Conservation (phyloP, 2,888 invertebrate genomes). For the Galerucella calmariensis region DNA sequence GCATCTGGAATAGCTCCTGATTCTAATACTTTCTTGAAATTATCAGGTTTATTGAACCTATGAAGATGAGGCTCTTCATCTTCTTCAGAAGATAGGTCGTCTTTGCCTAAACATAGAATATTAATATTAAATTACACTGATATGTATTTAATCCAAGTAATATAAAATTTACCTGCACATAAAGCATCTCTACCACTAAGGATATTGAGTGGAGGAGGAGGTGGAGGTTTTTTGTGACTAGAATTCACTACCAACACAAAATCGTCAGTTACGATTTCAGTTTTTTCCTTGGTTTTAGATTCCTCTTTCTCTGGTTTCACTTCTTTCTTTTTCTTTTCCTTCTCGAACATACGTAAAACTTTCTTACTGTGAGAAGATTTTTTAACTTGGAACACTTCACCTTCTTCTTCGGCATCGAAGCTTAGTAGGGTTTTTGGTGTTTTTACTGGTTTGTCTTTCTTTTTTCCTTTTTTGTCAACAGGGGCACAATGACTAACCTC, state of each 20-base stretch:
- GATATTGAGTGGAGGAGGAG: conserved; percentile 69
- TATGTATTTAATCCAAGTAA: not conserved
- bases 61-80: conserved; percentile 66
- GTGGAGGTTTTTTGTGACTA: conserved; percentile 58
- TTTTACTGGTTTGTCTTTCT: conserved; percentile 66
- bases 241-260: conserved; percentile 70
- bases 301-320: conserved; percentile 61
- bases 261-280: conserved; percentile 77
- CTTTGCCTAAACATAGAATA: conserved; percentile 64
- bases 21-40: conserved; percentile 82
- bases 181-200: conserved; percentile 85
- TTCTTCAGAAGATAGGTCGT: conserved; percentile 76
- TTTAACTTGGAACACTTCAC: conserved; percentile 93
- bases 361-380: conserved; percentile 94
- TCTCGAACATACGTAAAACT: conserved; percentile 85
- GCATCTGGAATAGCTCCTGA: conserved; percentile 97
- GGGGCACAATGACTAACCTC: conserved; percentile 60
- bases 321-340: conserved; percentile 76
- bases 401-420: conserved; percentile 83
- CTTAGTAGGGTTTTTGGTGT: conserved; percentile 76
- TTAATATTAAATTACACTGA: not conserved
- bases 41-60: conserved; percentile 74
- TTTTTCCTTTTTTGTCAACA: conserved; percentile 55
- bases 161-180: conserved; percentile 71
- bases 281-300: conserved; percentile 68